A percentile compares a stretch with the other conserved stretches of the same genome.
Evolutionary conservation across 2,797 vertebrate species (phyloP).

Genomic region (Acrossocheilus fasciatus): DNA sequence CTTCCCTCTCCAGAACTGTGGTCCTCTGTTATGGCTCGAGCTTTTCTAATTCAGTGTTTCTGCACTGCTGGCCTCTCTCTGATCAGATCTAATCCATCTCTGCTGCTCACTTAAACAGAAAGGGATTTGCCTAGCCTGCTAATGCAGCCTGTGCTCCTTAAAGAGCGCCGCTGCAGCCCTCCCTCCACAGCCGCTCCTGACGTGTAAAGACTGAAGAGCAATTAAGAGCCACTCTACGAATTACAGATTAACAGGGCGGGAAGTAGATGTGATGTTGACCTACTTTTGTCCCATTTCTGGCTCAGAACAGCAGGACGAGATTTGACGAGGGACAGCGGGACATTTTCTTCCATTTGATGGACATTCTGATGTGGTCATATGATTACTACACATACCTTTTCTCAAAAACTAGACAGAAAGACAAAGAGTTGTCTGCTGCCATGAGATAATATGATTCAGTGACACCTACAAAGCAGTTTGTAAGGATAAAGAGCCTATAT

Average conservation of each 20-base stretch:
- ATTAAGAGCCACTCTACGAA: constrained; percentile 57
- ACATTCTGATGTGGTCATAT: neutral
- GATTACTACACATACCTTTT: neutral
- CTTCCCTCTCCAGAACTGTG: neutral
- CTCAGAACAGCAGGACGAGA: constrained; percentile 12
- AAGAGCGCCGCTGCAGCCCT: constrained; percentile 24
- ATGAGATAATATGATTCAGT: neutral
- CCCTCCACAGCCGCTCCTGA: constrained; percentile 22
- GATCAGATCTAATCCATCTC: constrained; percentile 42
- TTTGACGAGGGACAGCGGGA: constrained; percentile 3
- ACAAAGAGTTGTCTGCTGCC: neutral
- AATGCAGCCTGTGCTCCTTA: constrained; percentile 47
- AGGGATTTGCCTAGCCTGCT: constrained; percentile 51
- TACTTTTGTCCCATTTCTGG: constrained; percentile 41
- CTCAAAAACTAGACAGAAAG: neutral
- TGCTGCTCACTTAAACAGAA: constrained; percentile 42
- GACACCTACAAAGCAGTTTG: neutral
- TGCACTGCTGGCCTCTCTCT: constrained; percentile 2
- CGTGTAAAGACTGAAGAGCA: constrained; percentile 61
- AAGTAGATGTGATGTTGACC: constrained; percentile 50
- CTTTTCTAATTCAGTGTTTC: constrained; percentile 6
- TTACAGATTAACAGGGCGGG: constrained; percentile 53
- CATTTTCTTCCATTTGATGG: constrained; percentile 10
- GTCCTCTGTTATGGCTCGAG: neutral
- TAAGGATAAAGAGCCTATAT: neutral